Evolutionary conservation across 2,113 vertebrate genomes (phyloP).

Genomic region (Dolichotis patagonum): DNA sequence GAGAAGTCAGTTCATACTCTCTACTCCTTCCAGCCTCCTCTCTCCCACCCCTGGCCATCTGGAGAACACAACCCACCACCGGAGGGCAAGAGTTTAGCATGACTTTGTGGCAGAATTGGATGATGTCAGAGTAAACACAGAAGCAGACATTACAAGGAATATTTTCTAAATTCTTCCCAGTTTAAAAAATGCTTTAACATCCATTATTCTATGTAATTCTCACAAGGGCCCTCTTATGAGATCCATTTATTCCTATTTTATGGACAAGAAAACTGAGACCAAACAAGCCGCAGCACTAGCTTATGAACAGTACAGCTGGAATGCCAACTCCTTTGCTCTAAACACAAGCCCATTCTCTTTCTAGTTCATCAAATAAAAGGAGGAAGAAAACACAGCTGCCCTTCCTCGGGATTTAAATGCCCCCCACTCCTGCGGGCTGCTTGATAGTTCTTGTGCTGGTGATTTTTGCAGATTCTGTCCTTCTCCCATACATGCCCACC

Average conservation of each 20-base stretch:
- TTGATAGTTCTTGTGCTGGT: background rate
- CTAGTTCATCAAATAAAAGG: background rate
- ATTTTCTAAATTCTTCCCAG: background rate
- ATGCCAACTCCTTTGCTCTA: background rate
- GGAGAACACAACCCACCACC: background rate
- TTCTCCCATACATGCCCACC: background rate
- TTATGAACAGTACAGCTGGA: background rate
- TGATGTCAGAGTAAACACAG: background rate
- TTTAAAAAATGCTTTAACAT: background rate
- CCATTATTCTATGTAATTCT: background rate
- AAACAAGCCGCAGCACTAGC: background rate
- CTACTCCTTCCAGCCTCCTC: background rate
- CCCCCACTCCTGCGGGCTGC: background rate
- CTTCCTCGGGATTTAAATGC: background rate
- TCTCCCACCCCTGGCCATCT: background rate
- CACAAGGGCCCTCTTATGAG: background rate
- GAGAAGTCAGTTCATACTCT: background rate
- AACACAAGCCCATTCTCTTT: background rate
- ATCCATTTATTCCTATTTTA: background rate
- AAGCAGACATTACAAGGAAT: background rate
- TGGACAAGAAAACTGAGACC: background rate
- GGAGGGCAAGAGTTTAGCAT: background rate
- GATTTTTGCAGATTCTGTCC: background rate
- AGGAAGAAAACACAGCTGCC: background rate
- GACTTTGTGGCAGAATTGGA: background rate